These are phyloP conservation scores for Corydoras maculifer DNA, from an alignment of 2,113 vertebrate genomes.

Conservation along the genomic window DNA sequence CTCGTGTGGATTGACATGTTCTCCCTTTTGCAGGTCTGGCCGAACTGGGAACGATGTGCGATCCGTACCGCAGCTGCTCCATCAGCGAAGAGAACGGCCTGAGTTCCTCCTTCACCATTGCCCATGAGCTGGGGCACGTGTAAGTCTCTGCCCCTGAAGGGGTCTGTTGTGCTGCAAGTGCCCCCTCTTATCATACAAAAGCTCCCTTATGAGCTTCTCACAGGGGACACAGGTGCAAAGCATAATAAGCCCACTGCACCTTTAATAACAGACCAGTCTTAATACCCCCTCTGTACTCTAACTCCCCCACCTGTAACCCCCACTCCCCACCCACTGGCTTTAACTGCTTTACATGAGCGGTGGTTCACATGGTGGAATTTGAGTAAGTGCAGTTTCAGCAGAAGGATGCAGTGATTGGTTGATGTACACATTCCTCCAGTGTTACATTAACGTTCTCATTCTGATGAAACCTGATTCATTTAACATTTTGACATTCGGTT, in stretches of 20 bases:
- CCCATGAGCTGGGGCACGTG: conserved; percentile 95
- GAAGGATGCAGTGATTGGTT: no score
- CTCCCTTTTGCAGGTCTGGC: conserved; percentile 75
- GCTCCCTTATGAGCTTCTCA: conserved; percentile 54
- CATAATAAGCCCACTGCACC: conserved; percentile 56
- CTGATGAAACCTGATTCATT: no score
- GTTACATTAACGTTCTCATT: no score
- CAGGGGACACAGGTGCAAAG: conserved; percentile 64
- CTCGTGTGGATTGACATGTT: not conserved
- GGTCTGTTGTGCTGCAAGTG: conserved; percentile 13
- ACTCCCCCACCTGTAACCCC: not conserved
- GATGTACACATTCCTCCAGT: no score
- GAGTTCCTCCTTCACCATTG: conserved; percentile 92
- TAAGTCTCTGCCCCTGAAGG: conserved; percentile 66
- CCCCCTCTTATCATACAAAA: conserved; percentile 43
- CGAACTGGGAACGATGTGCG: conserved; percentile 93
- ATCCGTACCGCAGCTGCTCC: conserved; percentile 88
- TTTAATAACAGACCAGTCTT: conserved; percentile 59
- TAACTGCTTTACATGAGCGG: no score
- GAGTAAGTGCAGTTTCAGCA: no score
- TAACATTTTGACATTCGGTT: no score
- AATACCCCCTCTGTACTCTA: conserved; percentile 45
- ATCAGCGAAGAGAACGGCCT: conserved; percentile 96
- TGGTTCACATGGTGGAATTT: no score
- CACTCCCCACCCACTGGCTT: no score